Percentiles rank a stretch among this genome's conserved stretches.
phyloP scores from a whole-genome alignment of 2,113 vertebrate genomes.

The Proteles cristata region DNA sequence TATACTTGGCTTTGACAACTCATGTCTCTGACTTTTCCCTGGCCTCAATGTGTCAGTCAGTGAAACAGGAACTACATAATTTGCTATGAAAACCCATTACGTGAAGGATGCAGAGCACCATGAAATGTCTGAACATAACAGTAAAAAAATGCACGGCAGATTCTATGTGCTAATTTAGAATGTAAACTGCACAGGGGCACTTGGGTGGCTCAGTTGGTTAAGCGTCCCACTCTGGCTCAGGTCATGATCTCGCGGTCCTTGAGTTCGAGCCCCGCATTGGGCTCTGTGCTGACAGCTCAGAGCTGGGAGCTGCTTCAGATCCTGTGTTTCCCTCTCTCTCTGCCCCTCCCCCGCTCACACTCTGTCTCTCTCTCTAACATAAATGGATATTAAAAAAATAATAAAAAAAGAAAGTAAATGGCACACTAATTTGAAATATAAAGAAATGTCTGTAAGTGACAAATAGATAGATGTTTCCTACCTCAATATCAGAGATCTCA shows the following conservation, averaged over 20 bases:
- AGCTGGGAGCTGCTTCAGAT: too few species aligned
- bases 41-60: not conserved
- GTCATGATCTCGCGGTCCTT: too few species aligned
- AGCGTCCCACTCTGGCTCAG: too few species aligned
- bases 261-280: too few species aligned
- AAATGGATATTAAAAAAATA: too few species aligned
- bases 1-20: not conserved
- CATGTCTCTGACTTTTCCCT: not conserved
- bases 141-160: not conserved
- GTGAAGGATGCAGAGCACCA: not conserved
- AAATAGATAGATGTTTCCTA: not conserved
- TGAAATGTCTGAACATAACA: not conserved
- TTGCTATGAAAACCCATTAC: not conserved
- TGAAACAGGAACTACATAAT: slow-evolving; percentile 27
- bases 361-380: too few species aligned
- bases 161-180: not conserved
- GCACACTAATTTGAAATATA: not conserved
- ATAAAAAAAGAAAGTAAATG: not conserved
- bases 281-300: too few species aligned
- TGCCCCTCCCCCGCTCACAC: too few species aligned
- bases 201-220: too few species aligned
- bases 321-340: too few species aligned
- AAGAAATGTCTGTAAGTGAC: slow-evolving; percentile 1
- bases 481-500: slow-evolving; percentile 5
- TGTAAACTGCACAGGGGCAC: not conserved